Evolutionary conservation across 2,888 invertebrate genomes (phyloP), one percentile per base, ranked within the genome.

Genomic region (Octodonta nipae): DNA sequence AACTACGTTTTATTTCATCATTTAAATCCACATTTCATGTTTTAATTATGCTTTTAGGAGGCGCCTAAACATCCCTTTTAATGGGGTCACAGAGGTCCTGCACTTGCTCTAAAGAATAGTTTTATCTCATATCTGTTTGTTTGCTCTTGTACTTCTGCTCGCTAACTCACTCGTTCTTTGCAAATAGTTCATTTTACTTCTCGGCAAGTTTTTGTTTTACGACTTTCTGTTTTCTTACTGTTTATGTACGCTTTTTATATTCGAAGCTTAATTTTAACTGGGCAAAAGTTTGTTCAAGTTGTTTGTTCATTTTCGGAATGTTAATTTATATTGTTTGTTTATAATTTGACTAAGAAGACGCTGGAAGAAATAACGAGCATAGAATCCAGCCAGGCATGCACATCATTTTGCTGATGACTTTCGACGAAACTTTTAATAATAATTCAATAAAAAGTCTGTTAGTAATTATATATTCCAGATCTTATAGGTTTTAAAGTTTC

Each of bases 31-130:
- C 55, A 54, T 55, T 54, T 53, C 53, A 50, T 50, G 55, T 56
- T 55, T 55, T 56, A 56, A 56, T 55, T 56, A 54, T 54, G 55
- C 56, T 55, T 56, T 55, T 55, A 55, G 52, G 40, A 49, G 44
- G 43, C 46, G 45, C 45, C 49, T 44, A 41, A 44, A 44, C 46
- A 45, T 42, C 40, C 37, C 37, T 40, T 42, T 45, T 54, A 55
- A 54, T 51, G 52, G 50, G 52, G 49, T 49, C 51, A 45, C 46
- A 37, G 41, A 32, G 17, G n/a, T n/a, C n/a, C n/a, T n/a, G n/a
- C 20, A 26, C 26, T 34, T 34, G 35, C 36, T 25, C 37, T 17
- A n/a, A 49, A 51, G 49, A 49, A 51, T 50, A 50, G 47, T 47
- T 49, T 46, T 44, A 44, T 42, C 43, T 48, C 49, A 45, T 47